Conservation (phyloP, 2,797 vertebrate species). For the Pagetopsis macropterus region DNA sequence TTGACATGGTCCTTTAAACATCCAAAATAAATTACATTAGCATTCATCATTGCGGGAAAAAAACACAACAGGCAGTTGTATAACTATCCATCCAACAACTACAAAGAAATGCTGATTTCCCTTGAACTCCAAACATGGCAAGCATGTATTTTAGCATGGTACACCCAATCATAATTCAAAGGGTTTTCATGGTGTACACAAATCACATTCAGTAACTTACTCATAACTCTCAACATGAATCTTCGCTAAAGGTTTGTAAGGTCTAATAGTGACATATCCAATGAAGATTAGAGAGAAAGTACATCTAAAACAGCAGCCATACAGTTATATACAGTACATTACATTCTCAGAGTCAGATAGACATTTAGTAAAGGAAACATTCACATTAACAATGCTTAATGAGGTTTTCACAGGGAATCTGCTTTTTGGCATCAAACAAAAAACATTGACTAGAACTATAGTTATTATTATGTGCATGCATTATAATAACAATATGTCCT, state of each 20-base stretch:
- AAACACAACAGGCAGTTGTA: constrained; percentile 31
- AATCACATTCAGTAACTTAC: constrained; percentile 60
- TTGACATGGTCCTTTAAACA: constrained; percentile 56
- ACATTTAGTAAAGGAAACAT: constrained; percentile 19
- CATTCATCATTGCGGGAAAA: constrained; percentile 55
- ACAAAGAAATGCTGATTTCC: constrained; percentile 59
- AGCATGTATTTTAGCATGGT: constrained; percentile 34
- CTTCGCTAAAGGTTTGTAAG: constrained; percentile 21
- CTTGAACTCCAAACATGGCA: constrained; percentile 66
- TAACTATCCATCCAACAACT: constrained; percentile 41
- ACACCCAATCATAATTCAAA: constrained; percentile 15
- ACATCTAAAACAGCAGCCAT: constrained; percentile 19
- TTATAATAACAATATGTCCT: constrained; percentile 5
- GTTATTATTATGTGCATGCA: constrained; percentile 22
- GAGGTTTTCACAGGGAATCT: constrained; percentile 51
- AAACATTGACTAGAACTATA: constrained; percentile 14
- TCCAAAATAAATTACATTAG: constrained; percentile 67
- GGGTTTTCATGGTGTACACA: constrained; percentile 35
- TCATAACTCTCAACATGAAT: constrained; percentile 38
- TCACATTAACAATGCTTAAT: constrained; percentile 13
- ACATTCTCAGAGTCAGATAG: constrained; percentile 68
- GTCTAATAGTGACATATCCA: constrained; percentile 26
- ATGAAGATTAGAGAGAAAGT: constrained; percentile 23
- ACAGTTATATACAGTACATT: constrained; percentile 10
- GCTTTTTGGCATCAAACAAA: constrained; percentile 29